Evolutionary conservation across 1,140 invertebrate genomes (phyloP), one percentile per base, ranked within the genome.

Genomic region (Camponotus pennsylvanicus): DNA sequence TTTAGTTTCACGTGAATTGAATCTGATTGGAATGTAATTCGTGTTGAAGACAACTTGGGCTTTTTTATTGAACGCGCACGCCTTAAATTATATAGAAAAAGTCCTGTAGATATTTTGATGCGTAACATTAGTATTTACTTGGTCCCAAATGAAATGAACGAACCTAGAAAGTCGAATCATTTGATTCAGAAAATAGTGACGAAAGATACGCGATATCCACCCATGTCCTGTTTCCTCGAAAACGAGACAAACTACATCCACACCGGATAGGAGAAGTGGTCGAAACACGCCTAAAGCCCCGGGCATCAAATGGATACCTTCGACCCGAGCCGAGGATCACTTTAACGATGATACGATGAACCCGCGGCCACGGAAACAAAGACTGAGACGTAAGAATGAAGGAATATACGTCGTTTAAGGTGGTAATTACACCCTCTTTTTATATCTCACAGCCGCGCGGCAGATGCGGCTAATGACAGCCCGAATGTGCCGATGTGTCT

Each of bases 391-490:
- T 89, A 92, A 93, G 91, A 92, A 92, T 90, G 90, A 89, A 89
- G 90, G 91, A 93, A 92, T 90, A 92, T 91, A 93, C 85, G 76
- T 79, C 89, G 86, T 90, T 91, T 93, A 92, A 87, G 88, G 70
- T 86, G 85, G 88, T 91, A 92, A 94, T 94, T 94, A 92, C 89
- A 89, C 91, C 61, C 86, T 91, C 86, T 86, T 63, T 55, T 86
- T 77, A 63, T 88, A 88, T 92, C 75, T 90, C 77, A 55, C 80
- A 86, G 88, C 86, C 73, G 80, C 88, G 90, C 91, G 90, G 92
- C 92, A 93, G 92, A 93, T 93, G 92, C 84, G 86, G 91, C 92
- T 93, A 93, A 93, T 93, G 91, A 93, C 93, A 93, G 90, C 88
- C 91, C 88, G 84, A 91, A 92, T 89, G 87, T 84, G 88, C 85